These are phyloP conservation scores for Desmodus rotundus DNA, from an alignment of 2,113 vertebrate genomes.

Conservation along the genomic window DNA sequence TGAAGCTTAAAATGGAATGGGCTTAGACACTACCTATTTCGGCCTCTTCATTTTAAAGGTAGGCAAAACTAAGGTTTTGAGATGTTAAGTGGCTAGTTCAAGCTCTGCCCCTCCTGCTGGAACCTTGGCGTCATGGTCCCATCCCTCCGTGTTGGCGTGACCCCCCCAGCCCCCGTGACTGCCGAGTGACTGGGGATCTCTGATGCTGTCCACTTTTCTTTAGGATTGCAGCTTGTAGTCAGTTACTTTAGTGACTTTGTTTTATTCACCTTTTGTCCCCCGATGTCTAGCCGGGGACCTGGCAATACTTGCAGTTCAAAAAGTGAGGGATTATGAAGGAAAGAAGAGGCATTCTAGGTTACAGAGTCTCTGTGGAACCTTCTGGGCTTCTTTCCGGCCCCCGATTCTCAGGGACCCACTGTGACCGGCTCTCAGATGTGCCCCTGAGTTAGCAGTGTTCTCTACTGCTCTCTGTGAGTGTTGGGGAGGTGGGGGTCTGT, in stretches of 20 bases:
- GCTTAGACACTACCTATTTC: background rate
- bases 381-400: background rate
- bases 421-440: background rate
- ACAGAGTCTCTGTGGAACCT: background rate
- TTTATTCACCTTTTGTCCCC: background rate
- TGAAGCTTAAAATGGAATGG: background rate
- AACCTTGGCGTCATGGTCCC: background rate
- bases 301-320: background rate
- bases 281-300: background rate
- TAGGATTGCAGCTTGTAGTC: background rate
- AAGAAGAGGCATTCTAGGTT: background rate
- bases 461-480: background rate
- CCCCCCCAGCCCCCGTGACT: background rate
- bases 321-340: background rate
- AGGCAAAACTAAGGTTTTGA: background rate
- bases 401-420: background rate
- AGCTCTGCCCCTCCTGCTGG: background rate
- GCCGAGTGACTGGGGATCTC: background rate
- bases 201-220: background rate
- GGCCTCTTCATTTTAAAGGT: background rate
- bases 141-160: background rate
- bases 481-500: background rate
- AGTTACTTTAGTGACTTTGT: background rate
- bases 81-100: background rate
- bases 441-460: background rate